Base-by-base conservation (phyloP, 2,888 invertebrate species). In the Timandra comae region DNA sequence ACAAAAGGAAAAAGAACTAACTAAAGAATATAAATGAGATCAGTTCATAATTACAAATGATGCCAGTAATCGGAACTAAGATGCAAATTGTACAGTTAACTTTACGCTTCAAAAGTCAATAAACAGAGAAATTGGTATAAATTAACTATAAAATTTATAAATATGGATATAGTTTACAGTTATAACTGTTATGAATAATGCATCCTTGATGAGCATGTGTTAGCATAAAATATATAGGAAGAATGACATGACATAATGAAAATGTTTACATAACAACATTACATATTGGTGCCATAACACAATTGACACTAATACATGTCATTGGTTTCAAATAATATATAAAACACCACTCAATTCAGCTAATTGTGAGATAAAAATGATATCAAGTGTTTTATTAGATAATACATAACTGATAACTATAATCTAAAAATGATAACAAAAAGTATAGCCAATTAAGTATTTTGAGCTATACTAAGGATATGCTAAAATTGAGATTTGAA, bases 71-170 rank as follows among this genome's bases (percentile, higher is more conserved):
- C n/a, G n/a, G n/a, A n/a, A n/a, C n/a, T n/a, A n/a, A n/a, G n/a
- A n/a, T n/a, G n/a, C n/a, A n/a, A n/a, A 16, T 16, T 16, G 3
- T 16, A 16, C 66, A 46, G 67, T 71, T 65, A 55, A 41, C 62
- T 62, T 65, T 57, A 66, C 35, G 65, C 71, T 71, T 69, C 60
- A 71, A 62, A 63, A 57, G 41, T 43, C 46, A 63, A 64, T 49
- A 59, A 63, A 54, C 55, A 53, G 52, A 53, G 44, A 53, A 46
- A 48, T 46, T 16, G 43, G 37, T 38, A 45, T 42, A 35, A 46
- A 38, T 53, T 52, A 47, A 34, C 46, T 55, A 60, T n/a, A n/a
- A n/a, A 44, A 35, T 16, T 16, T 41, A 56, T 57, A 39, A 56
- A 56, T 53, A 59, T 53, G 48, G 16, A 16, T 36, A 58, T 52